Evolutionary conservation across 2,797 vertebrate genomes (phyloP).

Genomic region (Eulemur albifrons): DNA sequence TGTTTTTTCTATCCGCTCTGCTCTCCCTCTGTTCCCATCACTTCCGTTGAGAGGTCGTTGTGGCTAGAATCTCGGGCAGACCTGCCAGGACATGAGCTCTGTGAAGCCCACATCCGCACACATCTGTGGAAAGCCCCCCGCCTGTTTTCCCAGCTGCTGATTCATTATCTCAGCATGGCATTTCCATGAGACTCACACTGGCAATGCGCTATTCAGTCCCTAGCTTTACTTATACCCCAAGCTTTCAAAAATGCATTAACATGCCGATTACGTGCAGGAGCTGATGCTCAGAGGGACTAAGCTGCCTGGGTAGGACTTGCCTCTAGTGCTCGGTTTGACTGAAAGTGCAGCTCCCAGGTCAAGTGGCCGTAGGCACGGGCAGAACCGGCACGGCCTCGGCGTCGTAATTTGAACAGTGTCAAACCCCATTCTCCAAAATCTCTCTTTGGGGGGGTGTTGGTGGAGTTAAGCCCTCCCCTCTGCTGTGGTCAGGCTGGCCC

Average conservation of each 20-base stretch:
- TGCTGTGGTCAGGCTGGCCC: neutral
- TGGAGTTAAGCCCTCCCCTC: neutral
- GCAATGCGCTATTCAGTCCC: neutral
- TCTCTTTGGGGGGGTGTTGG: neutral
- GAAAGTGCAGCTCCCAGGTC: neutral
- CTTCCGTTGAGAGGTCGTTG: neutral
- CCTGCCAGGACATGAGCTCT: neutral
- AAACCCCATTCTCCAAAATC: neutral
- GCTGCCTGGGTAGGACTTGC: neutral
- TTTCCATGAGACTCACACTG: neutral
- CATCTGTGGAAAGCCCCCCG: neutral
- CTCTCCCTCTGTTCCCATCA: neutral
- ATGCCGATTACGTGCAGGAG: neutral
- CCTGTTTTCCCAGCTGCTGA: neutral
- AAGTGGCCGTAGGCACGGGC: neutral
- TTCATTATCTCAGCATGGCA: neutral
- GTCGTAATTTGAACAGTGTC: rapidly evolving
- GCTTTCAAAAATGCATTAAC: neutral
- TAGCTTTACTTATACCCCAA: neutral
- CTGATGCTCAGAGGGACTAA: neutral
- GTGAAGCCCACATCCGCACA: neutral
- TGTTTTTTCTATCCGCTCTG: rapidly evolving
- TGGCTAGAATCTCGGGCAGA: neutral
- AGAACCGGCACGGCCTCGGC: neutral
- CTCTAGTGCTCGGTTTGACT: neutral